Evolutionary conservation across 2,888 invertebrate genomes (phyloP).

Genomic region (Busseola fusca): DNA sequence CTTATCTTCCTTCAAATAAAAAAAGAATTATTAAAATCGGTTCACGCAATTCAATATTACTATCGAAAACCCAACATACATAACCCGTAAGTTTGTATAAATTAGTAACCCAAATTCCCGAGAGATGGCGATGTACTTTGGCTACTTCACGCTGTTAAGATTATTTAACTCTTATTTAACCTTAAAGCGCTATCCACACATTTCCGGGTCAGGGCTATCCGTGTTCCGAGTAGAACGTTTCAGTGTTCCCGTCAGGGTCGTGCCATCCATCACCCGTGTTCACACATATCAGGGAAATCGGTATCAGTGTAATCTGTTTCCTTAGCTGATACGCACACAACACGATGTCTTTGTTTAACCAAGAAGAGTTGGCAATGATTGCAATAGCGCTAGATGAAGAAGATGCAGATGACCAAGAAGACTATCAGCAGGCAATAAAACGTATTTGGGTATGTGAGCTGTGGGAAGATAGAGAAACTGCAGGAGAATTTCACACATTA

Average conservation of each 20-base stretch:
- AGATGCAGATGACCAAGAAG: slow-evolving; percentile 18
- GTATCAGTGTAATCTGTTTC: not conserved
- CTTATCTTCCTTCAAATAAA: no score
- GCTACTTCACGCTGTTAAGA: no score
- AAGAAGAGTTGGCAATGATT: slow-evolving; percentile 23
- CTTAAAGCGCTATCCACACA: no score
- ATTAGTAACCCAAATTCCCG: no score
- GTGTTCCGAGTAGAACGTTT: not conserved
- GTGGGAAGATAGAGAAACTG: slow-evolving; percentile 30
- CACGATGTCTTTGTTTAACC: slow-evolving; percentile 32
- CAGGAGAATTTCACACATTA: slow-evolving; percentile 33
- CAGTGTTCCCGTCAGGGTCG: not conserved
- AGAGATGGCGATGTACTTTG: no score
- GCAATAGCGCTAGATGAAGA: slow-evolving; percentile 26
- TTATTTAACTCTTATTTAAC: no score
- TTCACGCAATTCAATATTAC: no score
- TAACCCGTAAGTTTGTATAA: no score
- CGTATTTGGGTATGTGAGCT: slow-evolving; percentile 30
- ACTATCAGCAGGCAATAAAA: slow-evolving; percentile 13
- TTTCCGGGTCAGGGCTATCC: not conserved
- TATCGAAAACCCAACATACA: no score
- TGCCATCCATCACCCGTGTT: slow-evolving; percentile 4
- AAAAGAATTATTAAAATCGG: no score
- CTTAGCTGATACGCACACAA: not conserved
- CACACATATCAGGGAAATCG: not conserved